Base-by-base conservation (phyloP, 1,140 invertebrate genomes). In the Tribolium castaneum region DNA sequence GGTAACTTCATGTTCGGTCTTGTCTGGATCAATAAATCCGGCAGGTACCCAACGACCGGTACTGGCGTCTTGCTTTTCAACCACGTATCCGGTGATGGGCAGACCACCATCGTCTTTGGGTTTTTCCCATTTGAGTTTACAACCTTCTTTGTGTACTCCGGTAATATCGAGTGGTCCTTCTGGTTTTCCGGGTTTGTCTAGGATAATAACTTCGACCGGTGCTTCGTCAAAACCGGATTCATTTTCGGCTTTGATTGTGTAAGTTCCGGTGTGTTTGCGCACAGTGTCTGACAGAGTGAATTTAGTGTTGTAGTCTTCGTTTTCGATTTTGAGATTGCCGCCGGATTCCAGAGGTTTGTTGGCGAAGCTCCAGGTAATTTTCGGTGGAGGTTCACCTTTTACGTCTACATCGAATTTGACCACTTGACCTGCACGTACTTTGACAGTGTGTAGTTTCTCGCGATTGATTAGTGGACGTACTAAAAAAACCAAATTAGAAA, bases 91-190 rank as follows among this genome's bases (percentile, higher is more conserved):
- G 22, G 94, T 94, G 56, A 99, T 90, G 3, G 98, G 97, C 34
- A 97, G 88, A 54, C 97, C 97, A 75, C 98, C 98, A 83, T 98
- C 97, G 86, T 99, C 97, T 86, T 95, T 95, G 6, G 98, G 96
- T 84, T 96, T 96, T 12, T 96, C 95, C 98, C 98, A 99, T 81
- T 95, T 94, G 3, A 99, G 88, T 84, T 97, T 99, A 84, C 96
- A 97, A 22, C 96, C 95, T 84, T 99, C 97, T 76, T 98, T 98
- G 84, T 98, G 95, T 0, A 99, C 92, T 85, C 99, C 96, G 0
- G 90, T 92, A 2, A 98, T 95, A 86, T 98, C 96, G 0, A 99
- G 86, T 1, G 98, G 98, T 51, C 97, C 98, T 88, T 98, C 96
- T 0, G 98, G 98, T 82, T 95, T 94, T 49, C 93, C 93, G 70